These are phyloP conservation scores for Ennomos fuscantarius DNA, from an alignment of 2,888 invertebrate genomes.

Conservation along the genomic window DNA sequence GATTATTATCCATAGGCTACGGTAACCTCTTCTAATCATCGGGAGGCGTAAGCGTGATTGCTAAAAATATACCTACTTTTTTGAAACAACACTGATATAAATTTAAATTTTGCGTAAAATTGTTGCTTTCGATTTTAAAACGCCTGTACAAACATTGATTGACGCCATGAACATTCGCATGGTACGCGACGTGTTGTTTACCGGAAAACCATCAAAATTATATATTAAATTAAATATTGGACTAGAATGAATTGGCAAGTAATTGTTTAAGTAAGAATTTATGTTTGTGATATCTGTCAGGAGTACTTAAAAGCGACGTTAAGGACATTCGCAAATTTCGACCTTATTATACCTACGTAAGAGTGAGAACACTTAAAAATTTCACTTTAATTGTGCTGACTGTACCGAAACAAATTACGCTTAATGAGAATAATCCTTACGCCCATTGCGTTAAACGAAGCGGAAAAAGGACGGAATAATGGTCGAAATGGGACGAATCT, in stretches of 20 bases:
- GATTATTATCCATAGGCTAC: no score
- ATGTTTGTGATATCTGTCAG: conserved; percentile 46
- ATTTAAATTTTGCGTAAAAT: conserved; percentile 19
- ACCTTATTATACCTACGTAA: conserved; percentile 9
- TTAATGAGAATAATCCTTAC: conserved; percentile 57
- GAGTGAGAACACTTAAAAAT: conserved; percentile 13
- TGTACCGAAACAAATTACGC: conserved; percentile 51
- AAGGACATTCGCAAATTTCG: neutral
- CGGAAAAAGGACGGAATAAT: conserved; percentile 52
- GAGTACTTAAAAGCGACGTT: conserved; percentile 16
- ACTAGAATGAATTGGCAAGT: conserved; percentile 13
- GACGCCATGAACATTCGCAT: conserved; percentile 13
- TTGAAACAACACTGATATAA: conserved; percentile 15
- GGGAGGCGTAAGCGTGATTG: no score
- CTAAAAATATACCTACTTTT: conserved; percentile 9
- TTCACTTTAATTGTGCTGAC: conserved; percentile 26
- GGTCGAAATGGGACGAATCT: conserved; percentile 48
- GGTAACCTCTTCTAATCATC: no score
- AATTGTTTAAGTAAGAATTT: conserved; percentile 33
- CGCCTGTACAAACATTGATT: conserved; percentile 31
- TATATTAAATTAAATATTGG: conserved; percentile 13
- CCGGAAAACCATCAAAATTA: conserved; percentile 42
- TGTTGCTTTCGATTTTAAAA: conserved; percentile 19
- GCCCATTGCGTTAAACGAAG: conserved; percentile 54
- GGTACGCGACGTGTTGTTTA: conserved; percentile 28